Base-by-base conservation (phyloP, 2,797 vertebrate species). In the Sus cebifrons region DNA sequence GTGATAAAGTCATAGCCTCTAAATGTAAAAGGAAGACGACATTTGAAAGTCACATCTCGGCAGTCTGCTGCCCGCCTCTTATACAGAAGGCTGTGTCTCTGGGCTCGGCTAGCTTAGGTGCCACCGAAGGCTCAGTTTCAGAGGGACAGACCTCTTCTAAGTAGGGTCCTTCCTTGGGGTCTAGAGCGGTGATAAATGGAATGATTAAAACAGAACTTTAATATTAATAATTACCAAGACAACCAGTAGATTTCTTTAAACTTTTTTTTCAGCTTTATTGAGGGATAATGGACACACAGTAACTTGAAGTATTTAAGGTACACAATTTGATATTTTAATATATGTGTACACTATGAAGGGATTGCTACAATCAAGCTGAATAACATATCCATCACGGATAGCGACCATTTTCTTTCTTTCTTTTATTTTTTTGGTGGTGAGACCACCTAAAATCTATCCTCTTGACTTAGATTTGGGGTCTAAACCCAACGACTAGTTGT, bases 361-460 rank as follows among this genome's bases (percentile, higher is more conserved):
- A 86, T 83, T 15, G 49, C 29, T 29, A 77, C 12, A 62, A 68
- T 20, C 13, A 83, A 62, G 83, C 15, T 15, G 87, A 94, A 52
- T 77, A 73, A 89, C 21, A 64, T 58, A 21, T 56, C 17, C 2
- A 83, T 67, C 7, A 89, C 29, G 29, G 23, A 58, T 2, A 83
- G 23, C 75, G 60, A 36, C 54, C 4, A 65, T 65, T 67, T 49
- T 68, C 82, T 65, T 23, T 40, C 64, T 87, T 64, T 18, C 25
- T n/a, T 36, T 64, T 18, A n/a, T n/a, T 36, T 36, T 36, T 36
- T 36, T 36, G 36, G 20, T 77, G 25, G 14, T 85, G n/a, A 68
- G 36, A 67, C 71, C 60, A 93, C n/a, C 54, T 40, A 91, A 87
- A 12, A 94, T 11, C 78, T 86, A 20, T 52, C 85, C 78, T 90